Evolutionary conservation across 2,888 invertebrate species (phyloP).

Genomic region (Xestia c-nigrum): DNA sequence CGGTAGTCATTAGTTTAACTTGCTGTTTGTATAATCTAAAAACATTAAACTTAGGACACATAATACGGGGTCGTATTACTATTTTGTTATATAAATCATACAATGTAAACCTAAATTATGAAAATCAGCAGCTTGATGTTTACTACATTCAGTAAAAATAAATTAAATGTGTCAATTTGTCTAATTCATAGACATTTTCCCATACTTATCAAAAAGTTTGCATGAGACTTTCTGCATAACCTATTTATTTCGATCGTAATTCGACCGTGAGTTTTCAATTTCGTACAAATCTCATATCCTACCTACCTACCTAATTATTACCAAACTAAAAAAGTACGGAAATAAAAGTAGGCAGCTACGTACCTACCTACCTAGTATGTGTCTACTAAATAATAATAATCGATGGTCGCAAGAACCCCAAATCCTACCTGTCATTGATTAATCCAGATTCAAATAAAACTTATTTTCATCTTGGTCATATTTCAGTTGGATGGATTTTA

Average conservation of each 20-base stretch:
- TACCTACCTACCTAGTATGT: neutral
- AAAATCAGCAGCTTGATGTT: neutral
- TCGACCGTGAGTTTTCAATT: neutral
- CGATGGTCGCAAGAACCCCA: neutral
- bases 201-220: neutral
- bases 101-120: neutral
- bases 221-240: no score
- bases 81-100: neutral
- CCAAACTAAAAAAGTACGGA: neutral
- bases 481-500: conserved; percentile 45
- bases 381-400: neutral
- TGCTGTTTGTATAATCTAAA: neutral
- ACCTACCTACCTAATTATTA: neutral
- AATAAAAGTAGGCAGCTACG: neutral
- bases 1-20: conserved; percentile 34
- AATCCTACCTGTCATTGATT: conserved; percentile 20
- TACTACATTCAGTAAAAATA: neutral
- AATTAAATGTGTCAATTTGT: neutral
- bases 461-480: conserved; percentile 25
- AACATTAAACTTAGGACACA: neutral
- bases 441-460: conserved; percentile 31
- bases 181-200: neutral
- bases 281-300: conserved; percentile 2
- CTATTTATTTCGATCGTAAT: neutral
- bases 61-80: neutral